Evolutionary conservation across 2,888 invertebrate species (phyloP), one percentile per base, ranked within the genome.

Genomic region (Sarcophaga variegata): DNA sequence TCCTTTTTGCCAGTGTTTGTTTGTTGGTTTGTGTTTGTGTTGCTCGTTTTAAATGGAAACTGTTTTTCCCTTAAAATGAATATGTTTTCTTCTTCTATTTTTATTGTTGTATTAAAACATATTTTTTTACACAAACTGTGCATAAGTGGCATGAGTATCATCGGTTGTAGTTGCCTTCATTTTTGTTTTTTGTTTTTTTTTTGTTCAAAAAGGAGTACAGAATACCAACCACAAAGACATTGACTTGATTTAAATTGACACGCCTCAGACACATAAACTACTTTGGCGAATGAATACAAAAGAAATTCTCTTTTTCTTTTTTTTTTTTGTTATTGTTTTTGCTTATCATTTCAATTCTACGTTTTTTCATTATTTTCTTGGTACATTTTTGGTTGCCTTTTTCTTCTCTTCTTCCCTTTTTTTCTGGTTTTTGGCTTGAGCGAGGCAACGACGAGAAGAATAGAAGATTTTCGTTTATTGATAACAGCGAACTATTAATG

Each of bases 261-360:
- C 84, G 87, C 87, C 86, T 86, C 89, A 88, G 89, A 89, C 89
- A 81, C 89, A 89, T 89, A 89, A 89, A 89, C 83, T 85, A 85
- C 79, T 60, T 80, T 78, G 80, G 80, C 75, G 81, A 83, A 83
- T 76, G 81, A 83, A 83, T 76, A 80, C 86, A 80, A 83, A 71
- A 80, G 83, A 70, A 83, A 45, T 63, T 37, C 69, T 67, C 47
- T 72, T 78, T 76, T 74, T 14, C 20, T 67, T 72, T 78, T 81
- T 69, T 17, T 20, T 67, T 49, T 17, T 64, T 37, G 60, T 6
- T 8, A 3, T 49, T 11, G 22, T 54, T 67, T 17, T 54, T 54
- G 54, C 10, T 54, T 12, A 22, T 14, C 49, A 70, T 47, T 70
- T 69, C 54, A 54, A 5, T 14, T 54, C 1, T 54, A 54, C 14